phyloP scores from a whole-genome alignment of 2,113 vertebrate species.

The Rhinogobius similis region DNA sequence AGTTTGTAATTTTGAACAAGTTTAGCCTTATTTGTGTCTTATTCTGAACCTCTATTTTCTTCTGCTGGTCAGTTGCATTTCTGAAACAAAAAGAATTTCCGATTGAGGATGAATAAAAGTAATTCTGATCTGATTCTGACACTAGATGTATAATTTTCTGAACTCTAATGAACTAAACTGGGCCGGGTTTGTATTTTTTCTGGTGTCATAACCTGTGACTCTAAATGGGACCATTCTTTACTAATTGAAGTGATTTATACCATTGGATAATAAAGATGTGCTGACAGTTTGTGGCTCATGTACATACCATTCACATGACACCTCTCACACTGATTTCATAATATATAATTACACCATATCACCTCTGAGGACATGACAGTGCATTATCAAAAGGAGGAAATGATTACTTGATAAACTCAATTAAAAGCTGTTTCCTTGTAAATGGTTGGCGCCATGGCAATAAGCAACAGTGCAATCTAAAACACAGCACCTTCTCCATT shows the following conservation, averaged over 20 bases:
- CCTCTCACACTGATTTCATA: constrained; percentile 12
- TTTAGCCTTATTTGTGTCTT: too few species aligned
- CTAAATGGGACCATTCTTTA: neutral
- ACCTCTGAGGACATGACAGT: constrained; percentile 3
- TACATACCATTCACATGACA: constrained; percentile 25
- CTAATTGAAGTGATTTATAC: neutral
- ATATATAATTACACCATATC: neutral
- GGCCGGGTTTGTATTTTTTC: too few species aligned
- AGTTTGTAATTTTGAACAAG: too few species aligned
- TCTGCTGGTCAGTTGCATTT: too few species aligned
- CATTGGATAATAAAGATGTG: neutral
- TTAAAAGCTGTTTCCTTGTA: neutral
- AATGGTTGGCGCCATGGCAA: neutral
- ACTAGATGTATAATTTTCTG: too few species aligned
- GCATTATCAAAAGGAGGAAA: neutral
- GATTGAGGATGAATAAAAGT: too few species aligned
- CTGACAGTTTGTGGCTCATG: neutral
- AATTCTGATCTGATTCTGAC: too few species aligned
- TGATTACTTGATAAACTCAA: neutral
- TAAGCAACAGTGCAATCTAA: neutral
- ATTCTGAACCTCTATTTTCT: too few species aligned
- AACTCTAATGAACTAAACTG: too few species aligned
- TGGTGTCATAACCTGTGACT: neutral
- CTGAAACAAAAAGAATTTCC: too few species aligned
- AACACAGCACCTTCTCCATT: neutral